These are phyloP conservation scores for Pelodytes ibericus DNA, from an alignment of 2,797 vertebrate genomes.

Conservation along the genomic window DNA sequence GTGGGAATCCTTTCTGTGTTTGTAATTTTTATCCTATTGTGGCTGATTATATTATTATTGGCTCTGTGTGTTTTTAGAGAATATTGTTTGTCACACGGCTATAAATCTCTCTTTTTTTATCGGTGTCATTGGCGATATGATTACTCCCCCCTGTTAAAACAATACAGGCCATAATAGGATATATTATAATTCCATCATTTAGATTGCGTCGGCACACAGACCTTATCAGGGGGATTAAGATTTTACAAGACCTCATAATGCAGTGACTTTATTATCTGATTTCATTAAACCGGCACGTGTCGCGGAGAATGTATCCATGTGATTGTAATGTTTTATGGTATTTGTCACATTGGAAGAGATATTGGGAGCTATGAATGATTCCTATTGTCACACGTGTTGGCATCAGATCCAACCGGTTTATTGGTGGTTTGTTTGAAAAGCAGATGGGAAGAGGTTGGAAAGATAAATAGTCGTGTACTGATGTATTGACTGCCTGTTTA, in stretches of 20 bases:
- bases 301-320: background rate
- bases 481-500: too few species aligned
- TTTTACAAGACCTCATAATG: background rate
- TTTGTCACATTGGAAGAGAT: background rate
- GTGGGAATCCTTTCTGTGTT: too few species aligned
- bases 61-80: too few species aligned
- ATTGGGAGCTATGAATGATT: background rate
- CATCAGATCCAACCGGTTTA: background rate
- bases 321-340: constrained; percentile 23
- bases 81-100: too few species aligned
- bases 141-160: too few species aligned
- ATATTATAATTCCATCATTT: background rate
- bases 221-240: background rate
- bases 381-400: constrained; percentile 9
- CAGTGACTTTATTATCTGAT: constrained; percentile 18
- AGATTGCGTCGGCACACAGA: background rate
- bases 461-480: too few species aligned
- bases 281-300: constrained; percentile 34
- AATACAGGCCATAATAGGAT: background rate
- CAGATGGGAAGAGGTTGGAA: constrained; percentile 5
- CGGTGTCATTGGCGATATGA: too few species aligned
- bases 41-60: too few species aligned
- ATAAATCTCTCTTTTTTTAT: too few species aligned
- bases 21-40: too few species aligned
- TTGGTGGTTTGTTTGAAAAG: constrained; percentile 26